Conservation (phyloP, 2,797 vertebrate genomes). For the Microchirus variegatus region DNA sequence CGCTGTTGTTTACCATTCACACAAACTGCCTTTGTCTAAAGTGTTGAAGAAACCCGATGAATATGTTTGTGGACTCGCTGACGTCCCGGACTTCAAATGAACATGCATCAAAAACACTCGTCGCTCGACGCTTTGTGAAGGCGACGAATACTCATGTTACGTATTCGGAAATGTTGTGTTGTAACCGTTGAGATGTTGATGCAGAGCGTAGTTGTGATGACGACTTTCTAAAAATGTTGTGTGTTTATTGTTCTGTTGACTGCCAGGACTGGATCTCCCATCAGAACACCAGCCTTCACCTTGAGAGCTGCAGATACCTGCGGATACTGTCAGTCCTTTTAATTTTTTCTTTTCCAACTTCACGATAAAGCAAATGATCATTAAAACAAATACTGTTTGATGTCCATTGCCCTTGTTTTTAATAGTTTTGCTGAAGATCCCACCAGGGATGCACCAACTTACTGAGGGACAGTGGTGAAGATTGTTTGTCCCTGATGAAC, state of each 20-base stretch:
- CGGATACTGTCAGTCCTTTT: constrained; percentile 84
- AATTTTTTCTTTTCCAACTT: background rate
- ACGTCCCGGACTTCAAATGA: background rate
- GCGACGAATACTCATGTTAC: too few species aligned
- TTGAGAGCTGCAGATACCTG: constrained; percentile 88
- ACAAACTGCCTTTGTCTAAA: too few species aligned
- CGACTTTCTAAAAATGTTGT: background rate
- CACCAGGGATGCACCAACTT: too few species aligned
- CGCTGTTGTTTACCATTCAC: too few species aligned
- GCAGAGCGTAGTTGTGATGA: background rate
- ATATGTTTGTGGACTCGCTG: background rate
- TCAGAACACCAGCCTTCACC: constrained; percentile 89
- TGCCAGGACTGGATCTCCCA: constrained; percentile 92
- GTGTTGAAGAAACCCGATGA: too few species aligned
- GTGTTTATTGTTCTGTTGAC: constrained; percentile 42
- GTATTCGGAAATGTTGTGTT: too few species aligned
- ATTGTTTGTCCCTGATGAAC: too few species aligned
- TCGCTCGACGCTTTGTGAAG: too few species aligned
- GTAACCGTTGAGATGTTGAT: background rate
- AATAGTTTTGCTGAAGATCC: background rate
- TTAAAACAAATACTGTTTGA: background rate
- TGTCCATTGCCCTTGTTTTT: background rate
- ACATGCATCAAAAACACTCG: too few species aligned
- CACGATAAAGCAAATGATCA: background rate
- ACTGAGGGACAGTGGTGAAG: too few species aligned